Evolutionary conservation across 2,797 vertebrate genomes (phyloP), one percentile per base, ranked within the genome.

Genomic region (Helicolenus hilgendorfi): DNA sequence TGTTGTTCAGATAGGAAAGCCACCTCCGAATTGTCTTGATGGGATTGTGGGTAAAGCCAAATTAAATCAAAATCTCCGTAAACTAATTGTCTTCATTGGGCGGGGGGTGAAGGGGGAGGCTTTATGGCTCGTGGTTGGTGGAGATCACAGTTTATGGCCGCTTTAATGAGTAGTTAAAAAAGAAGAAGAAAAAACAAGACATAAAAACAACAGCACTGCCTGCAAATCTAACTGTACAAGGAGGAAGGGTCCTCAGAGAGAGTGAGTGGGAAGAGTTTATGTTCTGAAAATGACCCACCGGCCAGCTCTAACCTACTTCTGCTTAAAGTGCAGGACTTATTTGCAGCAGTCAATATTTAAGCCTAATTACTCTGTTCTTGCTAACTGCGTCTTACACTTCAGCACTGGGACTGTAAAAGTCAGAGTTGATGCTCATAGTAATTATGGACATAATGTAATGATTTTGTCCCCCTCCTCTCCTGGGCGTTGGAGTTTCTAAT

Each of bases 281-380:
- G 91, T 86, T 92, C 26, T 92, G 86, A 92, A 93, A 93, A 95
- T 88, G 90, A 94, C 92, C 84, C 71, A 76, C 68, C 53, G 71
- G 87, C 79, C 89, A 62, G 69, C 80, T 81, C 60, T 79, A 82
- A 79, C 81, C 89, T 75, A 81, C 41, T 83, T 81, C 86, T 91
- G 83, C 89, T 90, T 92, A 79, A 91, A 92, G 90, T 89, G 77
- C 79, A 89, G 84, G 79, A 77, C 83, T 88, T 90, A 75, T 90
- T 71, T 73, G 71, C 89, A 79, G 58, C 84, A 92, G 87, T 95
- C 94, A 93, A 90, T 94, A 94, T 60, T 55, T 55, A 55, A 22
- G 78, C 83, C 88, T 94, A 95, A 96, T 94, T 96, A 94, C 85
- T 88, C 82, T 91, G 79, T 83, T 91, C 85, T 83, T 86, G 64